Base-by-base conservation (phyloP, 2,113 vertebrate species). In the Urocolius indicus region DNA sequence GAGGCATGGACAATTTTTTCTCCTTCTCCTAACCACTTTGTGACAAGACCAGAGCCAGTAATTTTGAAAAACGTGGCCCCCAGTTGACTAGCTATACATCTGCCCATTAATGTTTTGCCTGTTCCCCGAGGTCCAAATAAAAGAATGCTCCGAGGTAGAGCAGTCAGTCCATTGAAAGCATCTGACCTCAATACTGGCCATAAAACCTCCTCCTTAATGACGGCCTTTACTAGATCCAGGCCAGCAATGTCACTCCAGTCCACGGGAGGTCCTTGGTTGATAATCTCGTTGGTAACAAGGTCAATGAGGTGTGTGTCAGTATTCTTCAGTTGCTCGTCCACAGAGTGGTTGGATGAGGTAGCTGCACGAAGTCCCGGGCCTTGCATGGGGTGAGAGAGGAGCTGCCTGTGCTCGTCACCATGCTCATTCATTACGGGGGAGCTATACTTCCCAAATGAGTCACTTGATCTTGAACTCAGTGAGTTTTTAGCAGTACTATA, bases 191-290 rank as follows among this genome's bases (percentile, higher is more conserved):
- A 98, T 97, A 99, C 98, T 74, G 99, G 99, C 99, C 99, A 99
- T 84, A 99, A 98, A 95, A 99, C 98, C 98, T 99, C 99, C 98
- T 99, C 99, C 96, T 99, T 99, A 92, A 99, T 99, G 93, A 99
- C 97, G 61, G 99, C 99, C 98, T 99, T 99, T 93, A 99, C 98
- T 98, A 99, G 97, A 96, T 99, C 99, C 71, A 99, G 98, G 84
- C 99, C 99, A 49, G 99, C 99, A 41, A 99, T 99, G 98, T 99
- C 99, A 38, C 95, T 99, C 99, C 99, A 99, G 98, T 99, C 99
- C 91, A 99, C 98, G 0, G 99, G 99, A 86, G 99, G 99, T 83
- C 98, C 99, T 95, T 99, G 99, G 97, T 98, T 99, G 97, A 99
- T 98, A 97, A 99, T 98, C 98, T 99, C 99, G 57, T 99, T 98